These are phyloP conservation scores for Plusia festucae DNA, from an alignment of 2,888 invertebrate genomes.

Conservation along the genomic window DNA sequence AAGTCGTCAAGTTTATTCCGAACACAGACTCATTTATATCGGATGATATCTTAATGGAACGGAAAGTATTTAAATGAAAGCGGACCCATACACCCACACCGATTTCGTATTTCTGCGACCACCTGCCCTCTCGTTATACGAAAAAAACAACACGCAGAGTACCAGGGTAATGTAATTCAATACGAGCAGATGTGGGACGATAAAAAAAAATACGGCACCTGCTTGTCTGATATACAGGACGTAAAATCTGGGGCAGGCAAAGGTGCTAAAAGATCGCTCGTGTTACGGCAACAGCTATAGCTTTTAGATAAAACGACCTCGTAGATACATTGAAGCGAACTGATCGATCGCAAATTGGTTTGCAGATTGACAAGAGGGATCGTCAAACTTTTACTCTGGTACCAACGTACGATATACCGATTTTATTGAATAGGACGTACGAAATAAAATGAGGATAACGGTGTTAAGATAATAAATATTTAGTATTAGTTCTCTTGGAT, in stretches of 20 bases:
- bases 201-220: slow-evolving; percentile 66
- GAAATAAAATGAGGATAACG: neutral
- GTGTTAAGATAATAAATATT: neutral
- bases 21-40: slow-evolving; percentile 32
- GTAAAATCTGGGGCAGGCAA: slow-evolving; percentile 53
- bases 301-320: slow-evolving; percentile 41
- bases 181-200: slow-evolving; percentile 62
- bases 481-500: neutral
- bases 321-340: slow-evolving; percentile 34
- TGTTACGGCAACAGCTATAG: slow-evolving; percentile 31
- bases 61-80: slow-evolving; percentile 25
- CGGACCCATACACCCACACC: slow-evolving; percentile 21
- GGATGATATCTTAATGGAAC: slow-evolving; percentile 26
- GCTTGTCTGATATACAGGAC: slow-evolving; percentile 61
- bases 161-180: slow-evolving; percentile 61
- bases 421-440: neutral
- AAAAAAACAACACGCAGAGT: slow-evolving; percentile 32
- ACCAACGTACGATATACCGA: slow-evolving; percentile 13
- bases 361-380: slow-evolving; percentile 39
- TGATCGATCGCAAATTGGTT: slow-evolving; percentile 51
- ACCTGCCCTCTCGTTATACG: slow-evolving; percentile 43
- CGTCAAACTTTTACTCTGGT: slow-evolving; percentile 22
- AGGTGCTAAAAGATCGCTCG: slow-evolving; percentile 43
- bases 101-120: slow-evolving; percentile 36
- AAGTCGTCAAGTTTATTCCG: slow-evolving; percentile 31